phyloP scores from a whole-genome alignment of 2,113 vertebrate genomes.

The Onychostruthus taczanowskii region DNA sequence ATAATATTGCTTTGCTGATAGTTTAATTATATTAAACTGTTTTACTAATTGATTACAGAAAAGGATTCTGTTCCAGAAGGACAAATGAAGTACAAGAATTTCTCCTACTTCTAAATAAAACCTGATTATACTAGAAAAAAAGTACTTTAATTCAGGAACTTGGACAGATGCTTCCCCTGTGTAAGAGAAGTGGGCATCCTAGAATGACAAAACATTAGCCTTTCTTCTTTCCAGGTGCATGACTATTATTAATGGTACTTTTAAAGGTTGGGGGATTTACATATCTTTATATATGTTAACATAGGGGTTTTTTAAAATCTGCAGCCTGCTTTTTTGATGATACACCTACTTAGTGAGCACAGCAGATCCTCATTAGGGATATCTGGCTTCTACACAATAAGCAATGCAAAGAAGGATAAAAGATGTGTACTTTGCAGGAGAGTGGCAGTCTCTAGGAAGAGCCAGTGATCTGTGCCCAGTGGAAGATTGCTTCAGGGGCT shows the following conservation, averaged over 20 bases:
- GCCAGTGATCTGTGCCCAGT: background rate
- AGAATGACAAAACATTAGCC: background rate
- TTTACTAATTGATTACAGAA: background rate
- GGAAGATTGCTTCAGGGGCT: background rate
- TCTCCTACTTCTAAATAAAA: background rate
- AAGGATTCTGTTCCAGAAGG: background rate
- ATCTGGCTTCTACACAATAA: background rate
- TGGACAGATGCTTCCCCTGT: background rate
- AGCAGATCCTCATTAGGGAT: background rate
- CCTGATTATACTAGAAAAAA: background rate
- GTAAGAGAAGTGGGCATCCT: background rate
- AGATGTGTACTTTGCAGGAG: background rate
- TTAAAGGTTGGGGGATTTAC: background rate
- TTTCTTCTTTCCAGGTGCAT: background rate
- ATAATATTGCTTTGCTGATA: background rate
- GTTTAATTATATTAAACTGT: background rate
- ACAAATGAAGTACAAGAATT: background rate
- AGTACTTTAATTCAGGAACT: background rate
- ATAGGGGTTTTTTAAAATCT: rapidly evolving
- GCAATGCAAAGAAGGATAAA: background rate
- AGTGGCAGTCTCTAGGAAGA: background rate
- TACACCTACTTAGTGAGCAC: background rate
- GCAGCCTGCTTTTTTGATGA: background rate
- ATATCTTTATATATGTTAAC: background rate
- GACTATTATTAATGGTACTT: background rate